phyloP scores from a whole-genome alignment of 2,888 invertebrate genomes.

The Oasisia sp. region DNA sequence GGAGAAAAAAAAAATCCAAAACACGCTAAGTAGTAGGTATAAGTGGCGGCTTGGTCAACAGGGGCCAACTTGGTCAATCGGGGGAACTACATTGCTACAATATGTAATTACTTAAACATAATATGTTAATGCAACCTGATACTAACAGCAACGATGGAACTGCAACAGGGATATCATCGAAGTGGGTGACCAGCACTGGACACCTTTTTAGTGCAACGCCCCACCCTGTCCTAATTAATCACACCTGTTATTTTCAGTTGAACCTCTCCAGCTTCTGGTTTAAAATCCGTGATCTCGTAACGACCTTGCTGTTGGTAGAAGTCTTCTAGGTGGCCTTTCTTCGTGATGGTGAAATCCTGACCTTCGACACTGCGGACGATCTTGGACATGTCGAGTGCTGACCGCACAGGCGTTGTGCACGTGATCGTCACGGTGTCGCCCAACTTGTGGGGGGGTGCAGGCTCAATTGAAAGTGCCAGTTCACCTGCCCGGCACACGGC shows the following conservation, averaged over 20 bases:
- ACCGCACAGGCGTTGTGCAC: not conserved
- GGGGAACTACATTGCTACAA: no score
- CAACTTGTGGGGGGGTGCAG: not conserved
- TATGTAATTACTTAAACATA: no score
- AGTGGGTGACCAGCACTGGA: no score
- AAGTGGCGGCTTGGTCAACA: no score
- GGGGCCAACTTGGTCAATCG: no score
- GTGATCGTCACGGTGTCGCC: not conserved
- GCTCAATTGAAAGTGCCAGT: not conserved
- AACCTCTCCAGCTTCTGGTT: not conserved
- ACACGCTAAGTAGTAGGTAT: no score
- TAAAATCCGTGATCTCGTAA: not conserved
- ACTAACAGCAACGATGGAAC: no score
- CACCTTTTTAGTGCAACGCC: no score
- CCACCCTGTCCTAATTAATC: not conserved
- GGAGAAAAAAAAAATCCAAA: no score
- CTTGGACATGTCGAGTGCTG: not conserved
- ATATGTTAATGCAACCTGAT: no score
- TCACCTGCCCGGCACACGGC: not conserved
- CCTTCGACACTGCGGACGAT: not conserved
- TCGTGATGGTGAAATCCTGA: not conserved
- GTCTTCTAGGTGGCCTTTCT: not conserved
- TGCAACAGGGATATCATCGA: no score
- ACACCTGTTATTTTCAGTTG: not conserved
- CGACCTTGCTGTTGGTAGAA: not conserved